Base-by-base conservation (phyloP, 2,113 vertebrate genomes). In the Hymenochirus boettgeri region DNA sequence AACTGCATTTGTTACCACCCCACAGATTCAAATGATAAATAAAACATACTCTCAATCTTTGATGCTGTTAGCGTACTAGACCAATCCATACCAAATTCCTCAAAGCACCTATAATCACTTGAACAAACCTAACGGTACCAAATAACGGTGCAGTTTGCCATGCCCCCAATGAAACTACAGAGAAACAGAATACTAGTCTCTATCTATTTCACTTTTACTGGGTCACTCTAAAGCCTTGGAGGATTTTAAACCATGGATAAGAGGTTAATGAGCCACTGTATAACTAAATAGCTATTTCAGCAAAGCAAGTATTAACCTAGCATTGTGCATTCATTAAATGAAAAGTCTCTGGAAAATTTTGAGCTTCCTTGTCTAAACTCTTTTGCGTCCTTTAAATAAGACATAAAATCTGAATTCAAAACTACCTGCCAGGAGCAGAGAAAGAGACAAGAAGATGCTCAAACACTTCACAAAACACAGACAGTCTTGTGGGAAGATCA, bases 301-400 rank as follows among this genome's bases (percentile, higher is more conserved):
- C 26, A 33, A 57, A n/a, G 24, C 62, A 26, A 19, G 15, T 31
- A 35, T 1, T 3, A 17, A 33, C 27, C 42, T 19, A 23, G 22
- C 48, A 48, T 18, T 35, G 23, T 57, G 15, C 10, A 42, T 27
- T 23, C 37, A 27, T 31, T 31, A 19, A 57, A 35, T 56, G 24
- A 39, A 47, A 33, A n/a, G 52, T 39, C 13, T 47, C 39, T 24
- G 52, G 54, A 27, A 46, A 23, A 21, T 65, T 57, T 65, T 48
- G 37, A 50, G 54, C 54, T 50, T 65, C 29, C 25, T 66, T 66
- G 55, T 66, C 45, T 26, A 58, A 57, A 66, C 54, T 26, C 5
- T 51, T 39, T 24, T 27, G n/a, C 18, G 24, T 52, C 45, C 46
- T 48, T 26, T 50, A 52, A 42, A 48, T 39, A 52, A 52, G 3